Base-by-base conservation (phyloP, 2,797 vertebrate genomes). In the Enteromius trimaculatus region DNA sequence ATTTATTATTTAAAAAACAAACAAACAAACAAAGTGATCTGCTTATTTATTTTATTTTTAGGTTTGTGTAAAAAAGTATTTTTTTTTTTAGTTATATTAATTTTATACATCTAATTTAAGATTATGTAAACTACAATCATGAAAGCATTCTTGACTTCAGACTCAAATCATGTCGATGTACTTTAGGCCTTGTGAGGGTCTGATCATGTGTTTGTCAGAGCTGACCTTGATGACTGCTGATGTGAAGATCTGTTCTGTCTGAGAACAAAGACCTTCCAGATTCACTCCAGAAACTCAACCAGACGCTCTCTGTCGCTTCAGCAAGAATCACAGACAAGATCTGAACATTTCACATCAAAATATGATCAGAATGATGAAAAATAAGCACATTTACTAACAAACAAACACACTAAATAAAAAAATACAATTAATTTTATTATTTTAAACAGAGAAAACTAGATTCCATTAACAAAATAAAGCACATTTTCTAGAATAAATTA, bases 221-320 rank as follows among this genome's bases (percentile, higher is more conserved):
- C 47, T 72, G 70, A 31, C 70, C 71, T 74, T n/a, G 71, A 53
- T 1, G 29, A 11, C 1, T 0, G 47, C 23, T 49, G 69, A 71
- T 19, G 68, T 70, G 69, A 49, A 49, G 60, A 42, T n/a, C 19
- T 84, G 86, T 87, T 86, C 87, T 69, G 75, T 87, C 88, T 79
- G 62, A 44, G 86, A 83, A 89, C 86, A 37, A 80, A 47, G 60
- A 62, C 44, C 31, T 29, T 66, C 29, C 44, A 1, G 9, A n/a
- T 11, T n/a, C 3, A 19, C 51, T 55, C 19, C 49, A 51, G 49
- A 21, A 1, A 23, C 53, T 55, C 53, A 26, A 29, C 13, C 26
- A 14, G 58, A 26, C 1, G 1, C 23, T 6, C 23, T 13, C 23
- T 26, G 58, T 26, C 0, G 23, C 58, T 26, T 60, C 11, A 60